These are phyloP conservation scores for Drosophila tsacasi DNA, from an alignment of 1,140 invertebrate genomes.

Conservation along the genomic window DNA sequence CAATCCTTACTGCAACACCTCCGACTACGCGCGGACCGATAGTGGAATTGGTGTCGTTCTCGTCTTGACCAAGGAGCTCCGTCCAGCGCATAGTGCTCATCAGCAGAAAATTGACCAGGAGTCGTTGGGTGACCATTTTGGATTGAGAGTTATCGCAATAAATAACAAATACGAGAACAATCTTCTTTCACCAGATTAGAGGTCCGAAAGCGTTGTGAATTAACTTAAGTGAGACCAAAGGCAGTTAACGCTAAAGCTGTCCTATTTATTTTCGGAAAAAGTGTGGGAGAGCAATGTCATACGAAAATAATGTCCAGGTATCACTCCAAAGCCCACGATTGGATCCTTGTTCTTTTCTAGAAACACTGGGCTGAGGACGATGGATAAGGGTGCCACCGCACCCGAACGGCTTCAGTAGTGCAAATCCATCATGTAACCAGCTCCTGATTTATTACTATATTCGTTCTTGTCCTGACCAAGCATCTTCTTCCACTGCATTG, in stretches of 20 bases:
- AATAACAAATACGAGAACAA: background rate
- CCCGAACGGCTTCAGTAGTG: too few relatives aligned
- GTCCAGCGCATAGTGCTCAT: background rate
- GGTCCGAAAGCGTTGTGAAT: background rate
- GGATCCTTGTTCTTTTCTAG: too few relatives aligned
- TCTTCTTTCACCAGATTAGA: background rate
- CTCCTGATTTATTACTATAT: too few relatives aligned
- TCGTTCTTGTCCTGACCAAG: too few relatives aligned
- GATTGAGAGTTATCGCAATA: background rate
- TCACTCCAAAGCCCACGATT: too few relatives aligned
- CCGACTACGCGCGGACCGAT: constrained; percentile 47
- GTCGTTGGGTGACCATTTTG: background rate
- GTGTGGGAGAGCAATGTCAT: background rate
- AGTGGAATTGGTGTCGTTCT: background rate
- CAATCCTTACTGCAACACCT: constrained; percentile 44
- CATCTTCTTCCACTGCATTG: too few relatives aligned
- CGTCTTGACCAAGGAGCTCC: background rate
- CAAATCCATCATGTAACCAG: too few relatives aligned
- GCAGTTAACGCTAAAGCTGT: background rate
- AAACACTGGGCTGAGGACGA: too few relatives aligned
- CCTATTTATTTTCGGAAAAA: background rate
- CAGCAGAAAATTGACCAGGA: background rate
- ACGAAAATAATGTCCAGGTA: too few relatives aligned
- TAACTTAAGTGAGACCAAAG: background rate
- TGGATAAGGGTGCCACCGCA: too few relatives aligned